Base-by-base conservation (phyloP, 2,113 vertebrate species). In the Burhinus oedicnemus region DNA sequence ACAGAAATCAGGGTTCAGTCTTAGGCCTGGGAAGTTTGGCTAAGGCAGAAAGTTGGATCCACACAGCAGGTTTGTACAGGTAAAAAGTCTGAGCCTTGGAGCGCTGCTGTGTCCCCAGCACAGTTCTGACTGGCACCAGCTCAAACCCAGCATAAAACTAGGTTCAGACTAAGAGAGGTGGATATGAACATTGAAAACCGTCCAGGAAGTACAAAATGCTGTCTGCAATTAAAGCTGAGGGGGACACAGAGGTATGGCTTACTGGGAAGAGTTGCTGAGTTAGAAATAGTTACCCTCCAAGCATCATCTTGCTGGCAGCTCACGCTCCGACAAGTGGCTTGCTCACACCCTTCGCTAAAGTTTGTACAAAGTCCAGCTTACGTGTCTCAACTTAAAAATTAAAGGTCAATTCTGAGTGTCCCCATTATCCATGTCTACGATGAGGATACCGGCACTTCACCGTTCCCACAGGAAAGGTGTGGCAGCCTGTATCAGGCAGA, bases 401-500 rank as follows among this genome's bases (percentile, higher is more conserved):
- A 45, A 54, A 76, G 77, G 64, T 66, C 77, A 87, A 1, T 62
- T 42, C 42, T 62, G 66, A 89, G 76, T 32, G 71, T 30, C 19
- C 17, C 29, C 52, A 19, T 74, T 5, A 55, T 19, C 65, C 13
- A 6, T 0, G 26, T 11, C 32, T 21, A 15, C 0, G 0, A 18
- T 14, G 52, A 87, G 47, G 62, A 62, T 8, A 22, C 2, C 0
- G 1, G 55, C 76, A 70, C 60, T 44, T 51, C 38, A 26, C 52
- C 70, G 26, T 19, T 44, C n/a, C 75, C 70, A 47, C 8, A 2
- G 75, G 83, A 88, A 84, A 42, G 69, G 45, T 17, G 45, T 1
- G 5, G 70, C 60, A 75, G 68, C 18, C 38, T 15, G 2, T 4
- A 11, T 2, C 62, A 27, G 57, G 34, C 27, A 83, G 19, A 42